Conservation (phyloP, 2,113 vertebrate species). For the Danio rerio region GRCz12tu NC_133190.1:32587501-32588000, state of each 20-base stretch:
- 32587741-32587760: constrained; percentile 37
- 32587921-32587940: background rate
- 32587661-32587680: constrained; percentile 54
- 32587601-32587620: constrained; percentile 70
- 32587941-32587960: background rate
- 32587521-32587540: constrained; percentile 36
- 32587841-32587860: constrained; percentile 4
- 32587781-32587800: constrained; percentile 52
- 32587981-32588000: background rate
- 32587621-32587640: constrained; percentile 63
- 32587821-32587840: constrained; percentile 45
- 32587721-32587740: constrained; percentile 48
- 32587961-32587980: background rate
- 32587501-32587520: constrained; percentile 11
- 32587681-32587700: constrained; percentile 61
- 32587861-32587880: constrained; percentile 4
- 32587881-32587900: constrained; percentile 6
- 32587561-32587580: constrained; percentile 58
- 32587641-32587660: constrained; percentile 60
- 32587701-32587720: constrained; percentile 53
- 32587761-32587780: constrained; percentile 33
- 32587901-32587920: background rate
- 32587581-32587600: constrained; percentile 81
- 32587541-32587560: constrained; percentile 52
- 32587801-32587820: constrained; percentile 64